A percentile compares a stretch with the other conserved stretches of the same genome.
phyloP scores from a whole-genome alignment of 2,888 invertebrate genomes.

The Drosophila flavopinicola region DNA sequence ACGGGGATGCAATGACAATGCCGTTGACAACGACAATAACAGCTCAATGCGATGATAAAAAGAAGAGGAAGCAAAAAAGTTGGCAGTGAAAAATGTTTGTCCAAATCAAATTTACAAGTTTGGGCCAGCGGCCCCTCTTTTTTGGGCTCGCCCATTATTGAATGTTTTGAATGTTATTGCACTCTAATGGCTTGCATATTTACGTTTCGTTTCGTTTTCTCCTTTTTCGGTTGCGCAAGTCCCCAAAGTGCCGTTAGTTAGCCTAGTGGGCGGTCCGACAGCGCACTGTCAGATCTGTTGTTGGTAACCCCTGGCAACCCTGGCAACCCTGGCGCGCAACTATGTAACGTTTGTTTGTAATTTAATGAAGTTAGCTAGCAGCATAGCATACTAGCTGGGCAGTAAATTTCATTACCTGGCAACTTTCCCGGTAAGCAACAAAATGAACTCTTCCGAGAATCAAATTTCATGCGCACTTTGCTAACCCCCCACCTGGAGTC shows the following conservation, averaged over 20 bases:
- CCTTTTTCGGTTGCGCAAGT: slow-evolving; percentile 20
- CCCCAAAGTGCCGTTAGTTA: slow-evolving; percentile 52
- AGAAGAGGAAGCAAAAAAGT: slow-evolving; percentile 15
- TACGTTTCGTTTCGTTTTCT: too few relatives aligned
- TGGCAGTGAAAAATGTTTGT: slow-evolving; percentile 63
- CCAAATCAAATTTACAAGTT: slow-evolving; percentile 66
- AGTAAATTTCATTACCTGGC: slow-evolving; percentile 63
- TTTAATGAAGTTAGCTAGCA: slow-evolving; percentile 65
- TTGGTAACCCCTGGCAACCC: slow-evolving; percentile 49
- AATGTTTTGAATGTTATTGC: slow-evolving; percentile 64
- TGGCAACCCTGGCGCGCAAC: slow-evolving; percentile 41
- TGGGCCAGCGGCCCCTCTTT: slow-evolving; percentile 14
- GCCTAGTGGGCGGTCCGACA: slow-evolving; percentile 44
- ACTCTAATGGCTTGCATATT: slow-evolving; percentile 53
- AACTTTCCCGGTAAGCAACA: slow-evolving; percentile 59
- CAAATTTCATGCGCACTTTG: slow-evolving; percentile 74
- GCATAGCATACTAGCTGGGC: slow-evolving; percentile 26
- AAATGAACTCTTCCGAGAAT: slow-evolving; percentile 76
- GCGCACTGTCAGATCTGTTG: slow-evolving; percentile 23
- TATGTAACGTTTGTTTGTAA: slow-evolving; percentile 42
- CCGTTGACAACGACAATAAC: slow-evolving; percentile 51
- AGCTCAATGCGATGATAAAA: slow-evolving; percentile 51
- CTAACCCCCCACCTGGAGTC: slow-evolving; percentile 43
- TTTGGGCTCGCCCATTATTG: slow-evolving; percentile 52
- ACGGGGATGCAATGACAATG: slow-evolving; percentile 75